Evolutionary conservation across 2,797 vertebrate genomes (phyloP).

Genomic region (Serranus cabrilla): DNA sequence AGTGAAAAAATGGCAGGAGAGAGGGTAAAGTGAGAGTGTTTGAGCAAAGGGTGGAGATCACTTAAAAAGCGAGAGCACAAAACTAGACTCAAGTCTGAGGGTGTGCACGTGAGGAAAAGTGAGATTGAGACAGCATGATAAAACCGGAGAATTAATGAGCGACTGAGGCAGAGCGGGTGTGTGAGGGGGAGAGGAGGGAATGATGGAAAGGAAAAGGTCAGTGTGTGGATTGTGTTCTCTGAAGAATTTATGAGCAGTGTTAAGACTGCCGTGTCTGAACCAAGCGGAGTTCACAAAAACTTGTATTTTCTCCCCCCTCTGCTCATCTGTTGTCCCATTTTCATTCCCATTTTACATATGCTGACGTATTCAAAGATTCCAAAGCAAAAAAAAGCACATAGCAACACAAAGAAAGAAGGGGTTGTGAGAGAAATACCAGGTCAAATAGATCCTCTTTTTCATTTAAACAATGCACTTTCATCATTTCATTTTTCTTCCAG

Average conservation of each 20-base stretch:
- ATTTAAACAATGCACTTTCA: too few relatives aligned
- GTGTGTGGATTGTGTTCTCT: constrained; percentile 41
- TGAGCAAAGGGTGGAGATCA: constrained; percentile 3
- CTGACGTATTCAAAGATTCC: neutral
- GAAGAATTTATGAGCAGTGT: constrained; percentile 56
- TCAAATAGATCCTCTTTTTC: too few relatives aligned
- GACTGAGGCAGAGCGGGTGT: constrained; percentile 17
- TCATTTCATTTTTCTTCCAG: too few relatives aligned
- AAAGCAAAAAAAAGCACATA: neutral
- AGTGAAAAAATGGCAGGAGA: neutral
- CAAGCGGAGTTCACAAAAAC: constrained; percentile 4
- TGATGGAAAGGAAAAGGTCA: constrained; percentile 59
- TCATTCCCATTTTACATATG: too few relatives aligned
- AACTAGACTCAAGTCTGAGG: constrained; percentile 6
- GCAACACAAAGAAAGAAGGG: too few relatives aligned
- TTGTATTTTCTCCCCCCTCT: neutral
- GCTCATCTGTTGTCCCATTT: neutral
- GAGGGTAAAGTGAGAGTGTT: neutral
- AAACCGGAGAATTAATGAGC: constrained; percentile 56
- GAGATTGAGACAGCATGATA: constrained; percentile 46
- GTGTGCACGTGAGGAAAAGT: constrained; percentile 8
- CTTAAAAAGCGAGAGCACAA: constrained; percentile 18
- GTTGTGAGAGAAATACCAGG: too few relatives aligned
- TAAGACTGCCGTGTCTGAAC: constrained; percentile 8
- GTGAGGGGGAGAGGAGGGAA: constrained; percentile 12